Evolutionary conservation across 2,888 invertebrate genomes (phyloP), one percentile per base, ranked within the genome.

Genomic region (Rotaria sp.): DNA sequence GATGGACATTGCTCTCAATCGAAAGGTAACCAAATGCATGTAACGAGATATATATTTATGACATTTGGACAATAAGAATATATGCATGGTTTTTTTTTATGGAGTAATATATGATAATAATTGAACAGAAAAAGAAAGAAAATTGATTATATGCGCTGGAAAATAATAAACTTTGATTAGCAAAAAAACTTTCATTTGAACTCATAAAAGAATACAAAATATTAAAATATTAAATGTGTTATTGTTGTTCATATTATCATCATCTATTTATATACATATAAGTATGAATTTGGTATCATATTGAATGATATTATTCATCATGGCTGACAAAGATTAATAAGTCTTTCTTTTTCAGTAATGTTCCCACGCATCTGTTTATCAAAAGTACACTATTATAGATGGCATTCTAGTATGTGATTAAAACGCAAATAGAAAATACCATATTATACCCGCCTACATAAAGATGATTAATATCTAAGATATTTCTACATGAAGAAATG

Each of bases 191-290:
- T 11, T 45, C 45, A 45, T 52, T 21, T 52, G 3, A 21, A 52
- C 18, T 52, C 52, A 18, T 13, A 7, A 3, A 52, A 21, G 18
- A 52, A 18, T 21, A 21, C 2, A 24, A 26, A 15, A 55, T 55
- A 55, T 26, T 55, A 5, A 8, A 67, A 67, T 8, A 35, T 30
- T 15, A 35, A 8, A 21, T 38, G 15, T 35, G 11, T 67, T 30
- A 18, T 67, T 67, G 18, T 35, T 67, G 35, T 8, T 30, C 1
- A 21, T 18, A 30, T 67, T 15, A 55, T 55, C 26, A 10, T 55
- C 26, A 2, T 26, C 2, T 24, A 0, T 26, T 0, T 24, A 0
- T 24, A 24, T 10, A 52, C 10, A 48, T 1, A 48, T 11, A 1
- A 7, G 24, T 55, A 55, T 55, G 24, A 10, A 10, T 55, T 55